Evolutionary conservation across 2,888 invertebrate species (phyloP).

Genomic region (Linyphia triangularis): DNA sequence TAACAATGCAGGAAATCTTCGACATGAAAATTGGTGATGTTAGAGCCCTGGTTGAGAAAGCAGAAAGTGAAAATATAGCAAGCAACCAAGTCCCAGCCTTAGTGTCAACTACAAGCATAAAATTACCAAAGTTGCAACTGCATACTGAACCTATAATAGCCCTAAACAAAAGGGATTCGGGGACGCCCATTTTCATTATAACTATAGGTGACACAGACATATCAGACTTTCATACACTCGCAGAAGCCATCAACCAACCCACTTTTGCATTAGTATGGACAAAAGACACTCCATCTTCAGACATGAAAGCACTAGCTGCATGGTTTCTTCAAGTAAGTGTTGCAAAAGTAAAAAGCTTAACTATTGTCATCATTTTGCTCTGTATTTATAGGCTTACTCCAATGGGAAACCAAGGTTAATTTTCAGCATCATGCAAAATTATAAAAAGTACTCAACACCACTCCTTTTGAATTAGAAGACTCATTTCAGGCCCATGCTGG

Average conservation of each 20-base stretch:
- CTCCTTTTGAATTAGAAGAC: too few relatives aligned
- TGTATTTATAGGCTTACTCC: too few relatives aligned
- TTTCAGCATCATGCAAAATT: neutral
- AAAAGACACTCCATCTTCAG: slow-evolving; percentile 6
- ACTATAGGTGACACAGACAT: slow-evolving; percentile 81
- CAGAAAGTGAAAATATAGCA: neutral
- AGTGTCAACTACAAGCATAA: slow-evolving; percentile 84
- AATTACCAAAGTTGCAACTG: slow-evolving; percentile 84
- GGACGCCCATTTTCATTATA: slow-evolving; percentile 82
- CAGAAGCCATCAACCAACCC: slow-evolving; percentile 86
- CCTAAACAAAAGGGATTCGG: slow-evolving; percentile 80
- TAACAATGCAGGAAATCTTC: slow-evolving; percentile 94
- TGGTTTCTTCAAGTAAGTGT: slow-evolving; percentile 77
- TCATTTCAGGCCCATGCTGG: too few relatives aligned
- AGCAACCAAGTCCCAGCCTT: slow-evolving; percentile 69
- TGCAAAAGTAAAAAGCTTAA: too few relatives aligned
- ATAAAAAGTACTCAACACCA: neutral
- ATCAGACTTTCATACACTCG: slow-evolving; percentile 78
- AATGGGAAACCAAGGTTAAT: neutral
- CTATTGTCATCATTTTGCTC: too few relatives aligned
- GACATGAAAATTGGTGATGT: slow-evolving; percentile 89
- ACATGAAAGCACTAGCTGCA: slow-evolving; percentile 59
- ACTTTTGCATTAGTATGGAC: slow-evolving; percentile 95
- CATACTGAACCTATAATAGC: slow-evolving; percentile 86
- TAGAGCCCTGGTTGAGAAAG: slow-evolving; percentile 75